Percentiles rank a stretch among this genome's conserved stretches.
Conservation (phyloP, 1,140 invertebrate genomes). For the Camponotus floridanus region DNA sequence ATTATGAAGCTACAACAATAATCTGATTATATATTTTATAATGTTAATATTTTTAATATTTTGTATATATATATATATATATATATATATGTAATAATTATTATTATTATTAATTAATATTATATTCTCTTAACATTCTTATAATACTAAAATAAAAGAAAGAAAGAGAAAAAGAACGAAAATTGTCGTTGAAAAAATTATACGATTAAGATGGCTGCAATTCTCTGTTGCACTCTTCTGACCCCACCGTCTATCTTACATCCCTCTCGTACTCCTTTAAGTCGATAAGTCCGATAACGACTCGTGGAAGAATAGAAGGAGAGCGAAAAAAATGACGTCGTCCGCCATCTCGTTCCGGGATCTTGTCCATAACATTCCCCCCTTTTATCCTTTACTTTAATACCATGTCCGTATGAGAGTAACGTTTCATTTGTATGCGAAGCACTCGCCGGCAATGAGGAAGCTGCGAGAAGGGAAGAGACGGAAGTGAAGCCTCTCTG, state of each 20-base stretch:
- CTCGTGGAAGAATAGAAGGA: conserved; percentile 3
- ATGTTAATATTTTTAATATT: no score
- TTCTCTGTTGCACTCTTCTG: background rate
- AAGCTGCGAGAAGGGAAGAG: background rate
- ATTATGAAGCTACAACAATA: no score
- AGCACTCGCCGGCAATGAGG: conserved; percentile 45
- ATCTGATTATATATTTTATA: no score
- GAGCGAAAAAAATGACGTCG: background rate
- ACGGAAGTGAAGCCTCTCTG: conserved; percentile 7
- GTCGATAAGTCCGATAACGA: conserved; percentile 65
- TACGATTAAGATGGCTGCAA: background rate
- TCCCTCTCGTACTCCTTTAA: background rate
- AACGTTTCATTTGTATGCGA: conserved; percentile 71
- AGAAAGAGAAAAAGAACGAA: no score
- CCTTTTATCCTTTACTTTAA: conserved; percentile 52
- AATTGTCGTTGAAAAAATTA: background rate
- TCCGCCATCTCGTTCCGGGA: background rate
- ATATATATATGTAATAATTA: no score
- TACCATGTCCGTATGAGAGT: conserved; percentile 38
- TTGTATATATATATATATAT: no score
- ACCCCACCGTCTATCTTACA: background rate
- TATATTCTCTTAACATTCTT: no score
- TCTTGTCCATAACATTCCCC: conserved; percentile 43
- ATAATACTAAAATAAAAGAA: background rate
- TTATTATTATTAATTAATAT: no score